A percentile compares a stretch with the other conserved stretches of the same genome.
phyloP scores from a whole-genome alignment of 2,888 invertebrate species.

The Diarsia mendica region DNA sequence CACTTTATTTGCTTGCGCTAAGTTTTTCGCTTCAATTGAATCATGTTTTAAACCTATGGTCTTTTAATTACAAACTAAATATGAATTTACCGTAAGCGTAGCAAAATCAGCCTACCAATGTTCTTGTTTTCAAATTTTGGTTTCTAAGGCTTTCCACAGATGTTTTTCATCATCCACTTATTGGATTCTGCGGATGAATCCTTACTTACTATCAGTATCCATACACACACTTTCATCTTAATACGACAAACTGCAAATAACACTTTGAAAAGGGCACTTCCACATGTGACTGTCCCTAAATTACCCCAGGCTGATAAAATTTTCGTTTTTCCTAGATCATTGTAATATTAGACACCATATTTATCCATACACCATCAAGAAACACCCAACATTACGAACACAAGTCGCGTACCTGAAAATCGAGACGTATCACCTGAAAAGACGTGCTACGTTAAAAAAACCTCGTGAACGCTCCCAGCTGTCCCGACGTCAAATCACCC shows the following conservation, averaged over 20 bases:
- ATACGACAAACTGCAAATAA: neutral
- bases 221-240: too few species aligned
- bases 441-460: slow-evolving; percentile 35
- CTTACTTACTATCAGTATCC: neutral
- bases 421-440: slow-evolving; percentile 37
- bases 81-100: neutral
- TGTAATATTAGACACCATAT: neutral
- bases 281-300: too few species aligned
- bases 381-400: slow-evolving; percentile 12
- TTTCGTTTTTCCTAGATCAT: too few species aligned
- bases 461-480: slow-evolving; percentile 7
- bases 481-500: slow-evolving; percentile 24
- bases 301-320: too few species aligned
- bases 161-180: neutral
- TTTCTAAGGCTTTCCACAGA: neutral
- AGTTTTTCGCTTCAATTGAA: neutral
- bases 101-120: neutral
- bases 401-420: slow-evolving; percentile 38
- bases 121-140: neutral
- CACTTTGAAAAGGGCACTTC: neutral
- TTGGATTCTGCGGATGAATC: neutral
- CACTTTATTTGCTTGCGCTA: neutral
- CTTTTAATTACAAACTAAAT: neutral
- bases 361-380: neutral
- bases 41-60: neutral